Base-by-base conservation (phyloP, 1,140 invertebrate genomes). In the Diplogasteroides magnus region DNA sequence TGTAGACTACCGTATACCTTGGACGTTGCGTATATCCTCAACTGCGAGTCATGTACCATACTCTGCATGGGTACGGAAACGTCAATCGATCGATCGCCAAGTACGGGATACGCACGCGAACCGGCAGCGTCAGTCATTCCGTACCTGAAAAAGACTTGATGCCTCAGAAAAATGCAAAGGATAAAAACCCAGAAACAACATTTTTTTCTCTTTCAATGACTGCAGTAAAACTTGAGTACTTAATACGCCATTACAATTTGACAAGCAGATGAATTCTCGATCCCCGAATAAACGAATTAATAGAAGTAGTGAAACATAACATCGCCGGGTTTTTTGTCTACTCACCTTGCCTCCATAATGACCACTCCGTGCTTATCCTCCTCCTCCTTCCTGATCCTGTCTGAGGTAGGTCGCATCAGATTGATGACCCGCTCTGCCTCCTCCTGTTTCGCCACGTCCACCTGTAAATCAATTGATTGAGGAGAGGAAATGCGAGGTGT, bases 1-100 rank as follows among this genome's bases (percentile, higher is more conserved):
- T n/a, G n/a, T n/a, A n/a, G n/a, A n/a, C n/a, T n/a, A n/a, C n/a
- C n/a, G n/a, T n/a, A n/a, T n/a, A n/a, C n/a, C n/a, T n/a, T n/a
- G n/a, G n/a, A n/a, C n/a, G n/a, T n/a, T n/a, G 89, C 87, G 76
- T 93, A 89, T 29, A 97, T 85, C 59, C 91, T 87, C 14, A 98
- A 85, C 82, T 89, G 90, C 2, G 92, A 92, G 82, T 96, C 91
- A 80, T 91, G 92, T 26, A 97, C 91, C 72, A 97, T 87, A 80
- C 93, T 93, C 83, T 98, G 95, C 23, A 97, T 79, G 1, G 92
- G 92, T 76, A 96, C 88, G 1, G 91, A 94, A 1, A 97, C 94
- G 84, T 96, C 92, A 65, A 97, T 90, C 13, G 91, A 86, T 78
- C 91, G 89, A 70, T 85, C 71, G 6, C 80, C 77, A 25, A 76